phyloP scores from a whole-genome alignment of 92 coral and sea anemone species.

The Anthopleura xanthogrammica region DNA sequence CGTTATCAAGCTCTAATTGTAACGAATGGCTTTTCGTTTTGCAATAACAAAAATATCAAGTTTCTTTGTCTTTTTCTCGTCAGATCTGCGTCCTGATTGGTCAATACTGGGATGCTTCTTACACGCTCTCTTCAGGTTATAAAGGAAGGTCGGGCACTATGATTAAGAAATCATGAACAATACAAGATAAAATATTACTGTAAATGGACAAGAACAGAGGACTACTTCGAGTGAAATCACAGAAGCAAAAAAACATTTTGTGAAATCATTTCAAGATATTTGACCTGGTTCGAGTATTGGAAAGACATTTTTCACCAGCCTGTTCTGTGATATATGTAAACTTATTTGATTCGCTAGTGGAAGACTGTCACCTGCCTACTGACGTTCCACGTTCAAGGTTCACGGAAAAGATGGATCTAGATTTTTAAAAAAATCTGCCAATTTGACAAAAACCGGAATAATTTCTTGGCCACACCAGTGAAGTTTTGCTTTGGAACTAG shows the following conservation, averaged over 20 bases:
- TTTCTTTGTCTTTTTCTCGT: background rate
- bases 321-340: background rate
- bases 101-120: background rate
- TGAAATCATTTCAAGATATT: background rate
- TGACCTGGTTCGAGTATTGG: background rate
- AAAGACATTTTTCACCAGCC: background rate
- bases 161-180: background rate
- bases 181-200: background rate
- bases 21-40: background rate
- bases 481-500: no score
- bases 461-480: no score
- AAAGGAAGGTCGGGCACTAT: background rate
- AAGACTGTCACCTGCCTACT: background rate
- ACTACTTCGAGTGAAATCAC: background rate
- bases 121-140: background rate
- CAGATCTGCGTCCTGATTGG: background rate
- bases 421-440: background rate
- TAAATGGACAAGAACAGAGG: background rate
- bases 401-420: background rate
- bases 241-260: background rate
- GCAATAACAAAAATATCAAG: background rate
- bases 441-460: no score
- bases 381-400: background rate
- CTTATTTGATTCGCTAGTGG: background rate
- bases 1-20: background rate